A percentile compares a stretch with the other conserved stretches of the same genome.
phyloP scores from a whole-genome alignment of 2,113 vertebrate species.

The Reinhardtius hippoglossoides region DNA sequence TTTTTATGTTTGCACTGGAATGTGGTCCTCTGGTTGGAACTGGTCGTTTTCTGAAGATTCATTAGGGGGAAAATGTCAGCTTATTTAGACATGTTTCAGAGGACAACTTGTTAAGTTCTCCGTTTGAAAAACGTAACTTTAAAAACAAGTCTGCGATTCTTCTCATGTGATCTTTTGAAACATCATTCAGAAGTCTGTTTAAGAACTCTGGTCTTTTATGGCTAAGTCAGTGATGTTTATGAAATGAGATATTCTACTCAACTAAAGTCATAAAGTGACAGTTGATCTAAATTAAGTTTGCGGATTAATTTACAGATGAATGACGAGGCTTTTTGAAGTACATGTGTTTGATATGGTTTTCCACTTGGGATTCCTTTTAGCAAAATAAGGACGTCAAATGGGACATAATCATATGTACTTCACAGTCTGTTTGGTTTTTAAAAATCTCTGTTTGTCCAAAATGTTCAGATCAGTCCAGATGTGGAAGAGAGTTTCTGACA shows the following conservation, averaged over 20 bases:
- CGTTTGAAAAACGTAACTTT: too few relatives aligned
- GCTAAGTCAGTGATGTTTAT: not conserved
- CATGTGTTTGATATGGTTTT: not conserved
- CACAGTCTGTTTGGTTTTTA: not conserved
- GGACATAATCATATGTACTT: not conserved
- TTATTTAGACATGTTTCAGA: not conserved
- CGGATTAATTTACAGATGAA: not conserved
- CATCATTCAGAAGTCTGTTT: conserved; percentile 11
- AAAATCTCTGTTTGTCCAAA: too few relatives aligned
- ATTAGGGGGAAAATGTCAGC: not conserved
- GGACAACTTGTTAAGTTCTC: not conserved
- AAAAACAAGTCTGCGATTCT: conserved; percentile 19
- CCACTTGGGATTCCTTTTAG: not conserved
- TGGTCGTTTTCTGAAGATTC: conserved; percentile 15
- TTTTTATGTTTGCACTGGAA: conserved; percentile 60
- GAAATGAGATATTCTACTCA: not conserved
- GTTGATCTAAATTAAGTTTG: not conserved
- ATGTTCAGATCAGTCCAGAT: conserved; percentile 24
- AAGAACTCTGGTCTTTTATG: not conserved
- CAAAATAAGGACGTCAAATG: too few relatives aligned
- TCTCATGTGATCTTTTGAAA: conserved; percentile 20
- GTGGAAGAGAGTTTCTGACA: not conserved
- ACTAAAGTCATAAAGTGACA: not conserved
- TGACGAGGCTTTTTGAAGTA: too few relatives aligned
- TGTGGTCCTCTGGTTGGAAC: conserved; percentile 19